Percentiles rank a stretch among this genome's conserved stretches.
Evolutionary conservation across 2,888 invertebrate genomes (phyloP).

Genomic region (Sarcophaga caerulescens): DNA sequence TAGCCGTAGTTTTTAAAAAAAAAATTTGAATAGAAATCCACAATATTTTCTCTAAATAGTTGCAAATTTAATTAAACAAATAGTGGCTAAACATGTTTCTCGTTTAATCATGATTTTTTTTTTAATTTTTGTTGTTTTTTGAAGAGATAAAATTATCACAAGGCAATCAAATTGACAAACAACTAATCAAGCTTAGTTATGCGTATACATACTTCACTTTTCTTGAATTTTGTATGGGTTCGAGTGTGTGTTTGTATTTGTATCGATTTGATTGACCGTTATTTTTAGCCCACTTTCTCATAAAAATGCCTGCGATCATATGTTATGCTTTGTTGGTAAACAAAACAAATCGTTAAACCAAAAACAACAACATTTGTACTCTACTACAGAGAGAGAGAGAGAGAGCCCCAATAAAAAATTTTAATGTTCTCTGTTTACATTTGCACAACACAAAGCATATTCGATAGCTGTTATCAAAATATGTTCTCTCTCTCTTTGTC

Average conservation of each 20-base stretch:
- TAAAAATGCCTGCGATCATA: neutral
- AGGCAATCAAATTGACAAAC: neutral
- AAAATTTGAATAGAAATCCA: neutral
- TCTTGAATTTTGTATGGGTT: neutral
- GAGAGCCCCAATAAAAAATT: neutral
- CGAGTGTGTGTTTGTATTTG: neutral
- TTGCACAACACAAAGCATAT: neutral
- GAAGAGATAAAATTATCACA: neutral
- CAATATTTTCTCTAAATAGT: neutral
- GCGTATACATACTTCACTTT: neutral
- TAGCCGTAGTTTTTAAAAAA: neutral
- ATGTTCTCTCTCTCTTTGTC: too few species aligned
- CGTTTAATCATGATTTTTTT: neutral
- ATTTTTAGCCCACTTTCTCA: neutral
- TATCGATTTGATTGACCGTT: neutral
- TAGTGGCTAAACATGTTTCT: neutral
- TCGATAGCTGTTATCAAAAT: too few species aligned
- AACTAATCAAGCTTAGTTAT: neutral
- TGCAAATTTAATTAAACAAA: neutral
- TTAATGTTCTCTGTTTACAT: neutral
- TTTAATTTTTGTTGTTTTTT: neutral
- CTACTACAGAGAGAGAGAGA: neutral
- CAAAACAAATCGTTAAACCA: neutral
- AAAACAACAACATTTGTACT: neutral
- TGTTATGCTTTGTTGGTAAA: neutral